Percentiles rank a stretch among this genome's conserved stretches.
phyloP scores from a whole-genome alignment of 2,888 invertebrate species.

The Metopia argyrocephala region DNA sequence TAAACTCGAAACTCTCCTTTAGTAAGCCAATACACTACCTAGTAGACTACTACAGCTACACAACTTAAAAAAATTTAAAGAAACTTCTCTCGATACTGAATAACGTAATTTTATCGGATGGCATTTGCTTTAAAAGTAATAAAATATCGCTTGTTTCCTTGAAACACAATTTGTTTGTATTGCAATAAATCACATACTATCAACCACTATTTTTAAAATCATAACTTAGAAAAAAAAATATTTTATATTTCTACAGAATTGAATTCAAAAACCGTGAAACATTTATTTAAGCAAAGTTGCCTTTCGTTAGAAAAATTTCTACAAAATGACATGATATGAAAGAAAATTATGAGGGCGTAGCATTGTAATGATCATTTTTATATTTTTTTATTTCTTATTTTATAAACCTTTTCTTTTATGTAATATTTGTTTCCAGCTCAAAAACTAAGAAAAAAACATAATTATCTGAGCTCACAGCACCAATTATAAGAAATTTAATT shows the following conservation, averaged over 20 bases:
- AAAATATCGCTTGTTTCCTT: no score
- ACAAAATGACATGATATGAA: background rate
- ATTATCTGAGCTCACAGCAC: background rate
- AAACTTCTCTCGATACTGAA: no score
- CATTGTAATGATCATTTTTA: background rate
- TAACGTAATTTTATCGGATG: no score
- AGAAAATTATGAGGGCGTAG: conserved; percentile 32
- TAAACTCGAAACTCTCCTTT: no score
- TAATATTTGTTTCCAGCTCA: background rate
- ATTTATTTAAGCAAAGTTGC: background rate
- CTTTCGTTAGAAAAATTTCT: background rate
- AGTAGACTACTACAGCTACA: no score
- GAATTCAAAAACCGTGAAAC: conserved; percentile 27
- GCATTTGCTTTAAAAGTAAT: no score
- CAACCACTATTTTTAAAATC: no score
- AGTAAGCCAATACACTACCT: no score
- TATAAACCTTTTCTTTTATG: background rate
- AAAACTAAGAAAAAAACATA: background rate
- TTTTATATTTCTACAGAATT: conserved; percentile 3
- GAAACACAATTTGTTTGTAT: no score
- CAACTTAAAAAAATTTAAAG: no score
- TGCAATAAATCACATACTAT: no score
- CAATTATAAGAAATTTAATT: no score
- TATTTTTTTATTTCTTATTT: background rate
- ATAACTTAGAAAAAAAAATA: background rate